These are phyloP conservation scores for Stomatorhinus walkeri DNA, from an alignment of 2,797 vertebrate genomes.

Conservation along the genomic window DNA sequence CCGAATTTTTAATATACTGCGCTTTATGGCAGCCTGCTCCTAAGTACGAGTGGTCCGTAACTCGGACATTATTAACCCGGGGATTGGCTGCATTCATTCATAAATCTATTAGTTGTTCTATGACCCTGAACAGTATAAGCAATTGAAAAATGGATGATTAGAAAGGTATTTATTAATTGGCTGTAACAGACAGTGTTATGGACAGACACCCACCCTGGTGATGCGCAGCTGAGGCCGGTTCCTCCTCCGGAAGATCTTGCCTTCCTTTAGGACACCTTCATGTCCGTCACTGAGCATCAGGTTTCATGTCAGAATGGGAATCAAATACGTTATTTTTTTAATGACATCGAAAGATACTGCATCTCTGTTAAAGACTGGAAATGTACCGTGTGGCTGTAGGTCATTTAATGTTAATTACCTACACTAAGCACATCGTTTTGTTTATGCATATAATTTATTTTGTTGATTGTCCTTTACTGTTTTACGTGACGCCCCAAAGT, in stretches of 20 bases:
- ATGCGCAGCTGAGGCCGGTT: slow-evolving; percentile 79
- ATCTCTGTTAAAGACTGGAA: background rate
- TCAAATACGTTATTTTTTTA: background rate
- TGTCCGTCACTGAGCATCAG: slow-evolving; percentile 74
- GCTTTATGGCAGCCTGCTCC: background rate
- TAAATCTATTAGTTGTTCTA: background rate
- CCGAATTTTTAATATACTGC: background rate
- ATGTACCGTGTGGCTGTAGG: background rate
- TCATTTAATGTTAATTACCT: background rate
- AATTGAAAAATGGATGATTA: background rate
- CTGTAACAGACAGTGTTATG: background rate
- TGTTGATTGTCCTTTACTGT: background rate
- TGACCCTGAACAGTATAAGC: background rate
- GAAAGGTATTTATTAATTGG: background rate
- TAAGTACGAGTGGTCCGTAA: background rate
- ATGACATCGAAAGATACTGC: background rate
- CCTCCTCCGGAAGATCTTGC: slow-evolving; percentile 70
- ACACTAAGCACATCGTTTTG: background rate
- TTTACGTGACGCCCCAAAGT: background rate
- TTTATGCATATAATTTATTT: background rate
- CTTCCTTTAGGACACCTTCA: slow-evolving; percentile 67
- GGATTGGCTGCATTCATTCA: background rate
- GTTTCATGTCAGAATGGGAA: slow-evolving; percentile 72
- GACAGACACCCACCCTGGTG: slow-evolving; percentile 62
- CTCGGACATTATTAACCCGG: background rate